phyloP scores from a whole-genome alignment of 2,113 vertebrate genomes.

The Felis chaus region DNA sequence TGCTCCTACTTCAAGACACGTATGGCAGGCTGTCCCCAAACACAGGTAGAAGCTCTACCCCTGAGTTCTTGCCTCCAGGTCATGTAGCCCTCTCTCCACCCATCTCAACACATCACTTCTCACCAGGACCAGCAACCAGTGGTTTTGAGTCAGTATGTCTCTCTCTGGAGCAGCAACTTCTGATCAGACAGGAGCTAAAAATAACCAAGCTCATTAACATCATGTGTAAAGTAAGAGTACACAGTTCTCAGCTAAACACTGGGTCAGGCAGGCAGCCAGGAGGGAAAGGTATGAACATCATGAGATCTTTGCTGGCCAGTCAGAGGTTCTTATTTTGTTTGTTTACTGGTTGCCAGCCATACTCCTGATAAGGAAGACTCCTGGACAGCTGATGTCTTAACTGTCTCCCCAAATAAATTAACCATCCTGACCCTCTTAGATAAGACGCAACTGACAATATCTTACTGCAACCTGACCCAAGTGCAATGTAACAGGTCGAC shows the following conservation, averaged over 20 bases:
- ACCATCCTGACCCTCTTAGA: constrained; percentile 14
- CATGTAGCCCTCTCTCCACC: background rate
- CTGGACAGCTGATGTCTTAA: constrained; percentile 35
- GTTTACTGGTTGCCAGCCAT: background rate
- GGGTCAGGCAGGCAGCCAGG: background rate
- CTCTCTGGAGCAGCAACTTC: background rate
- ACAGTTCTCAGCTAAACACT: background rate
- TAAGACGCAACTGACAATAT: background rate
- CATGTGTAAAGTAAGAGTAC: background rate
- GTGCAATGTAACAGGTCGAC: background rate
- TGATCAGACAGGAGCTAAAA: constrained; percentile 45
- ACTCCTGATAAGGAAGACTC: constrained; percentile 17
- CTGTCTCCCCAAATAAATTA: background rate
- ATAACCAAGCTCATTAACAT: constrained; percentile 38
- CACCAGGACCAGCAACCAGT: background rate
- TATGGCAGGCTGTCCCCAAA: background rate
- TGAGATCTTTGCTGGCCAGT: background rate
- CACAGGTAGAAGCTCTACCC: background rate
- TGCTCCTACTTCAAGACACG: background rate
- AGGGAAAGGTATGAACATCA: background rate
- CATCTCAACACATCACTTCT: background rate
- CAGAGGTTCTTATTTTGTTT: background rate
- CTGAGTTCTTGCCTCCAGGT: background rate
- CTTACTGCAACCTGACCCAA: background rate
- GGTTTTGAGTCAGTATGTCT: background rate